Conservation (phyloP, 1,140 invertebrate species). For the Mercenaria mercenaria region DNA sequence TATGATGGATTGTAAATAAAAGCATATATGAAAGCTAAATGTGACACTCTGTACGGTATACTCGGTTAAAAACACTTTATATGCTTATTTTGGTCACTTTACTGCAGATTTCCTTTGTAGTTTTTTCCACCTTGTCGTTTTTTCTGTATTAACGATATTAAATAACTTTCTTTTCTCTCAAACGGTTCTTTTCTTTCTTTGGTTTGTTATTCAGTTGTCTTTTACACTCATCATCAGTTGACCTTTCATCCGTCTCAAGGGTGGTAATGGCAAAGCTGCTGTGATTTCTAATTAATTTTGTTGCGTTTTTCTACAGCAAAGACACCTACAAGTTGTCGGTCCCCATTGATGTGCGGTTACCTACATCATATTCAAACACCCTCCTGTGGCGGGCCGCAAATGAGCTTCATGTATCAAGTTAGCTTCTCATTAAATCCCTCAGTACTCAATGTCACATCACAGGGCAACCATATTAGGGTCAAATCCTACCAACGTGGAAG, state of each 20-base stretch:
- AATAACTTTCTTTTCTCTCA: not conserved
- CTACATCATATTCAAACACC: slow-evolving; percentile 51
- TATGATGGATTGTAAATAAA: too few relatives aligned
- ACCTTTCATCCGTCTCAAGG: not conserved
- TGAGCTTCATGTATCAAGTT: slow-evolving; percentile 57
- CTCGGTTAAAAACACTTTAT: too few relatives aligned
- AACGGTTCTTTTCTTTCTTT: not conserved
- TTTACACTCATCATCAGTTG: not conserved
- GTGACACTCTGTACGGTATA: too few relatives aligned
- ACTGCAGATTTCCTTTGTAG: too few relatives aligned
- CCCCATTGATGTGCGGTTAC: slow-evolving; percentile 55
- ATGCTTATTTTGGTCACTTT: too few relatives aligned
- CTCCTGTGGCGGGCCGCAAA: slow-evolving; percentile 33
- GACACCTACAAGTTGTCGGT: slow-evolving; percentile 21
- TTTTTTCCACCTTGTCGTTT: too few relatives aligned
- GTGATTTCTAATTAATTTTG: slow-evolving; percentile 56
- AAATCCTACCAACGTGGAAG: slow-evolving; percentile 4
- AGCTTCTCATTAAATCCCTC: slow-evolving; percentile 29
- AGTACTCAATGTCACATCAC: slow-evolving; percentile 48
- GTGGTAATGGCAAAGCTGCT: slow-evolving; percentile 3
- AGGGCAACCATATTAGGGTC: not conserved
- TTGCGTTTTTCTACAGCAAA: slow-evolving; percentile 13
- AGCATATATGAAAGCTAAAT: too few relatives aligned
- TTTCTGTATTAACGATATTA: too few relatives aligned
- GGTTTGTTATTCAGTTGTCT: not conserved